Conservation (phyloP, 2,888 invertebrate species). For the Mylabris sibirica region DNA sequence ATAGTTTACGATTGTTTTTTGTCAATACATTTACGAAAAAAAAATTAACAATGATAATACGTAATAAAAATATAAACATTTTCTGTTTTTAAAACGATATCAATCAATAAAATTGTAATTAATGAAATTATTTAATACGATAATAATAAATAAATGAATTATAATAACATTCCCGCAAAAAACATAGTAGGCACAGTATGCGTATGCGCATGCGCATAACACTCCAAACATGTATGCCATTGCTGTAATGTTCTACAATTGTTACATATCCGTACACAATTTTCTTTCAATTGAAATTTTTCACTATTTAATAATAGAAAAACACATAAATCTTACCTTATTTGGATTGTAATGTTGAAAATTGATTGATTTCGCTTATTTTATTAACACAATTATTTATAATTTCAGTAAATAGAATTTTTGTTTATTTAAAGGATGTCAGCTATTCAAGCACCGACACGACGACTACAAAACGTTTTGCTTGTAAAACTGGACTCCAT, state of each 20-base stretch:
- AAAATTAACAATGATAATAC: neutral
- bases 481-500: constrained; percentile 51
- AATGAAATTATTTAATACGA: neutral
- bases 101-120: neutral
- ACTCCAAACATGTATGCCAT: constrained; percentile 53
- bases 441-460: constrained; percentile 39
- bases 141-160: constrained; percentile 5
- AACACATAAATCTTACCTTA: constrained; percentile 47
- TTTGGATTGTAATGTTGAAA: constrained; percentile 31
- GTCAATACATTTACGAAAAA: neutral
- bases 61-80: neutral
- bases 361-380: constrained; percentile 34
- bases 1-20: neutral
- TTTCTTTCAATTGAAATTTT: constrained; percentile 38
- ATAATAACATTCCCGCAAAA: constrained; percentile 44
- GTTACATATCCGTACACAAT: neutral
- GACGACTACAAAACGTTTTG: constrained; percentile 56
- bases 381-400: constrained; percentile 33
- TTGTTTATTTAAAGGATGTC: constrained; percentile 18
- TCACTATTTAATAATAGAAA: constrained; percentile 38
- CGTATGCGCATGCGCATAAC: constrained; percentile 48
- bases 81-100: neutral
- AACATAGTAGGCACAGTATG: constrained; percentile 26
- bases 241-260: constrained; percentile 40
- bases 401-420: neutral